Evolutionary conservation across 1,140 invertebrate genomes (phyloP).

Genomic region (Leptopilina clavipes): DNA sequence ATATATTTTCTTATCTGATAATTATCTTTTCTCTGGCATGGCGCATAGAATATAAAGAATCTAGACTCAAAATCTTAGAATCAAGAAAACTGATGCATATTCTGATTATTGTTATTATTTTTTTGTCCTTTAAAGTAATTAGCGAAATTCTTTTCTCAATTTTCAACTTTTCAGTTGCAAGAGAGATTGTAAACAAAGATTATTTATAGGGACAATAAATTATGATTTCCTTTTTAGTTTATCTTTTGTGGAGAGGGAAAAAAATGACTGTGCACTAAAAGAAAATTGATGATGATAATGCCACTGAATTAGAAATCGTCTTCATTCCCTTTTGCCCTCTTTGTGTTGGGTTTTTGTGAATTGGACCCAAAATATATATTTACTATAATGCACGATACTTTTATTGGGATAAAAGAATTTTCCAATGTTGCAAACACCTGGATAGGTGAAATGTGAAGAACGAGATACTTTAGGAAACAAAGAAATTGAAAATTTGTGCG

Average conservation of each 20-base stretch:
- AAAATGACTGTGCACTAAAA: too few relatives aligned
- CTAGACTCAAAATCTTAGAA: neutral
- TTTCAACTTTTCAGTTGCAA: too few relatives aligned
- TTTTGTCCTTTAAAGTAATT: neutral
- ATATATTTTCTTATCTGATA: neutral
- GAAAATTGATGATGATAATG: too few relatives aligned
- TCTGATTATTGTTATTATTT: neutral
- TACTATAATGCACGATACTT: neutral
- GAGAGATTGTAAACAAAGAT: neutral
- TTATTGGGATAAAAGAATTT: neutral
- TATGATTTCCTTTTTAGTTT: too few relatives aligned
- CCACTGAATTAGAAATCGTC: too few relatives aligned
- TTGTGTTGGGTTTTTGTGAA: neutral
- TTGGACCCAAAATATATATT: too few relatives aligned
- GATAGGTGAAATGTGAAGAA: neutral
- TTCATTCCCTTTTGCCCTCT: neutral
- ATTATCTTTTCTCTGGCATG: too few relatives aligned
- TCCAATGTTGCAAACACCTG: neutral
- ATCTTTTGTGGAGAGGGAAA: too few relatives aligned
- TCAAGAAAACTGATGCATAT: neutral
- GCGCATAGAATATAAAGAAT: neutral
- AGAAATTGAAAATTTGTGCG: neutral
- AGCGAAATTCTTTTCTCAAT: too few relatives aligned
- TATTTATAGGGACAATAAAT: too few relatives aligned
- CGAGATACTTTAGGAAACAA: neutral